Conservation (phyloP, 2,888 invertebrate species). For the Fragum fragum region DNA sequence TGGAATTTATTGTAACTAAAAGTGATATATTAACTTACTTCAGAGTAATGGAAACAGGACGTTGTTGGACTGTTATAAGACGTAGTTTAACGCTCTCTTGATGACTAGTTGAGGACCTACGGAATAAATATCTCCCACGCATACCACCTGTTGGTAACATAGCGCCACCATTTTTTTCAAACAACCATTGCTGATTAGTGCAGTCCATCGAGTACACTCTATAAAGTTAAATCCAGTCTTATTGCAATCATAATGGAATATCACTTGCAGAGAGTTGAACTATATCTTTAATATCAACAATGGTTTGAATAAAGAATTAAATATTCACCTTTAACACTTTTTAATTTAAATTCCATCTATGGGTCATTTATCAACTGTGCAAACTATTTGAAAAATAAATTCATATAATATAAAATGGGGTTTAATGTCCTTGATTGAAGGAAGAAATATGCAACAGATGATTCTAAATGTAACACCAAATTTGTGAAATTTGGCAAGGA, state of each 20-base stretch:
- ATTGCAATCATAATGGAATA: neutral
- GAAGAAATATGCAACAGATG: too few species aligned
- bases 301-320: neutral
- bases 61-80: constrained; percentile 69
- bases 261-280: neutral
- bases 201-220: neutral
- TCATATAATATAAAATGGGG: too few species aligned
- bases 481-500: too few species aligned
- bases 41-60: constrained; percentile 50
- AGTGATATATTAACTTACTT: constrained; percentile 38
- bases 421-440: too few species aligned
- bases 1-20: too few species aligned
- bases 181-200: neutral
- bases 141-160: constrained; percentile 51
- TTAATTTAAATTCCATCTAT: neutral
- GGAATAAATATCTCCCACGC: constrained; percentile 54
- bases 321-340: constrained; percentile 1
- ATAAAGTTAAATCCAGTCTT: neutral
- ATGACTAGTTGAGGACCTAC: constrained; percentile 47
- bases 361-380: too few species aligned
- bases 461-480: too few species aligned
- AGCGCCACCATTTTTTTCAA: constrained; percentile 27
- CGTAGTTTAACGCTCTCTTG: constrained; percentile 69
- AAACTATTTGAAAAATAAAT: too few species aligned
- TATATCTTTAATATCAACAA: constrained; percentile 6